Base-by-base conservation (phyloP, 2,888 invertebrate genomes). In the Ecdyonurus torrentis region DNA sequence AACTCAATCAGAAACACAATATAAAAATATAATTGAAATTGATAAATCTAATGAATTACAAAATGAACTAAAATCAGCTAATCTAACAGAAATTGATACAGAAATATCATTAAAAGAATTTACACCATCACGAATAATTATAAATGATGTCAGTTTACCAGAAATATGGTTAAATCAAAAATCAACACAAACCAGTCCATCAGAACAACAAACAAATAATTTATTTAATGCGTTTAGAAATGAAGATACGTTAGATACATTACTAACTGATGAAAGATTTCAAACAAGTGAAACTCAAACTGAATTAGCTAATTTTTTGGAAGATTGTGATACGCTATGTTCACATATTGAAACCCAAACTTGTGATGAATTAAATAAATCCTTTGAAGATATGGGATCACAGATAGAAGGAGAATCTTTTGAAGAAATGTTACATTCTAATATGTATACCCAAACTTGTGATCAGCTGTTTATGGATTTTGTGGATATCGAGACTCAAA, bases 391-490 rank as follows among this genome's bases (percentile, higher is more conserved):
- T 7, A 55, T 55, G 55, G n/a, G n/a, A n/a, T n/a, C n/a, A n/a
- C n/a, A n/a, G n/a, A n/a, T n/a, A n/a, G n/a, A n/a, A n/a, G n/a
- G n/a, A n/a, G 50, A 50, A 18, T 50, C 50, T 55, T 22, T 55
- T n/a, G 55, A 55, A n/a, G 22, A 55, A n/a, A 55, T 55, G 55
- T 22, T 55, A 20, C 22, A 55, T 20, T 55, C 55, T 10, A 55
- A 55, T 22, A 55, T 55, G 55, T 55, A 22, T 55, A 55, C 55
- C 20, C 55, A 55, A 20, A 55, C 55, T 55, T 55, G 55, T 55
- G 55, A 55, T 55, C 7, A 55, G n/a, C 20, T 55, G 7, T 55
- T 55, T 5, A n/a, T 55, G 19, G 55, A 55, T 22, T 55, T 55
- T 55, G 55, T 55, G 5, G 55, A 55, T 22, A 55, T 55, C 20